Conservation (phyloP, 2,797 vertebrate species). For the Pantherophis alleghaniensis region DNA sequence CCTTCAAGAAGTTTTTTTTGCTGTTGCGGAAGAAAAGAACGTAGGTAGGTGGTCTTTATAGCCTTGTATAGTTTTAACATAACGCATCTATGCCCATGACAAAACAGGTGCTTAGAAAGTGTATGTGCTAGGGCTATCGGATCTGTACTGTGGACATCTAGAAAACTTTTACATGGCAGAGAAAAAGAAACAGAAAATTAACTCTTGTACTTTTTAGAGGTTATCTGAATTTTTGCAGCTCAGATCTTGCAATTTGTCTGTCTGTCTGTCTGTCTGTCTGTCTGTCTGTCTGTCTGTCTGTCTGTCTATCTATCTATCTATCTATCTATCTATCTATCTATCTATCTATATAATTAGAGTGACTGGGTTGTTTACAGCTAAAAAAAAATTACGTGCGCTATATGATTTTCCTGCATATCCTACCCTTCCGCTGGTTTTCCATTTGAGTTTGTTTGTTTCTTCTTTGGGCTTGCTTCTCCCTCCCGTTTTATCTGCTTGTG, state of each 20-base stretch:
- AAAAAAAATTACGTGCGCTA: not conserved
- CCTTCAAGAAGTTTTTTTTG: not conserved
- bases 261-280: not conserved
- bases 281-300: not conserved
- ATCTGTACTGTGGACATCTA: not conserved
- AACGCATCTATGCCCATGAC: not conserved
- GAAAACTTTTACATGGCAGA: not conserved
- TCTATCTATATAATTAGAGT: not conserved
- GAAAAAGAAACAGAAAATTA: not conserved
- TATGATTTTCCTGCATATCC: slow-evolving; percentile 1
- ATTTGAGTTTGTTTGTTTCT: slow-evolving; percentile 34
- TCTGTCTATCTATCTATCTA: not conserved
- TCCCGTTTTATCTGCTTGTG: slow-evolving; percentile 38
- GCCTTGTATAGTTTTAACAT: not conserved
- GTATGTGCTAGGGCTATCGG: not conserved
- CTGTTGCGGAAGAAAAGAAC: not conserved
- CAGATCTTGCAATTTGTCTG: not conserved
- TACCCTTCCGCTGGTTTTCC: not conserved
- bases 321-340: not conserved
- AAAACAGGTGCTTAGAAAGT: not conserved
- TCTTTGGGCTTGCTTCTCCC: slow-evolving; percentile 54
- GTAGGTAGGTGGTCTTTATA: not conserved
- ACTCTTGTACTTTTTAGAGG: not conserved
- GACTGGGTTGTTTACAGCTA: not conserved
- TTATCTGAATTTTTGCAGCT: not conserved